Conservation (phyloP, 2,888 invertebrate species). For the Acrobasis repandana region DNA sequence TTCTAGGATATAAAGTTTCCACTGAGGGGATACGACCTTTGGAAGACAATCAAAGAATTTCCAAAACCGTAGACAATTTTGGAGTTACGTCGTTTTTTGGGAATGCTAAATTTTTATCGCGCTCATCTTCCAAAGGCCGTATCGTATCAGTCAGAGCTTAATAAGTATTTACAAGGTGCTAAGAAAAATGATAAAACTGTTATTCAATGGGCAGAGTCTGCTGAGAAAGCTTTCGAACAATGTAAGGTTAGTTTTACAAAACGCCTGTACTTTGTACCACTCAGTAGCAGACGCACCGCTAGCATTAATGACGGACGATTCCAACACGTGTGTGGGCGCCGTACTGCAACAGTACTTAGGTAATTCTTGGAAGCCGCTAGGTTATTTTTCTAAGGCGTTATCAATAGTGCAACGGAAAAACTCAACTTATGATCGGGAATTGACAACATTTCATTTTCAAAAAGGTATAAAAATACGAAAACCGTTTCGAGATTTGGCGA, state of each 20-base stretch:
- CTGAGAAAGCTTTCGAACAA: not conserved
- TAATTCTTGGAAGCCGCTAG: not conserved
- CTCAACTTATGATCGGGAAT: not conserved
- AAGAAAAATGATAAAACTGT: not conserved
- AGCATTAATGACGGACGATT: not conserved
- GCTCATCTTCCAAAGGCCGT: not conserved
- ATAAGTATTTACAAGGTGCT: not conserved
- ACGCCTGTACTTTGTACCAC: not conserved
- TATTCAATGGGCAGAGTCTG: not conserved
- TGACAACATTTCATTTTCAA: too few relatives aligned
- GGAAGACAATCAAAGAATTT: not conserved
- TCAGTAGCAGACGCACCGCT: not conserved
- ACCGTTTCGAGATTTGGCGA: too few relatives aligned
- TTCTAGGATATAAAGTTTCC: not conserved
- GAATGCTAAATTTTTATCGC: constrained; percentile 3
- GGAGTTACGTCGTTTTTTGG: not conserved
- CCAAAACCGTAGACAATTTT: not conserved
- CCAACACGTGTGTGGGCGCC: not conserved
- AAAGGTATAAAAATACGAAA: too few relatives aligned
- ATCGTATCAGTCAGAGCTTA: not conserved
- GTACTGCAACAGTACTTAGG: not conserved
- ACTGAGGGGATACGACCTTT: not conserved
- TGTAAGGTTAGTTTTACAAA: constrained; percentile 2
- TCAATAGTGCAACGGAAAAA: not conserved
- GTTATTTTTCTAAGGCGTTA: not conserved